phyloP scores from a whole-genome alignment of 1,140 invertebrate genomes.

The Microvelia longipes region DNA sequence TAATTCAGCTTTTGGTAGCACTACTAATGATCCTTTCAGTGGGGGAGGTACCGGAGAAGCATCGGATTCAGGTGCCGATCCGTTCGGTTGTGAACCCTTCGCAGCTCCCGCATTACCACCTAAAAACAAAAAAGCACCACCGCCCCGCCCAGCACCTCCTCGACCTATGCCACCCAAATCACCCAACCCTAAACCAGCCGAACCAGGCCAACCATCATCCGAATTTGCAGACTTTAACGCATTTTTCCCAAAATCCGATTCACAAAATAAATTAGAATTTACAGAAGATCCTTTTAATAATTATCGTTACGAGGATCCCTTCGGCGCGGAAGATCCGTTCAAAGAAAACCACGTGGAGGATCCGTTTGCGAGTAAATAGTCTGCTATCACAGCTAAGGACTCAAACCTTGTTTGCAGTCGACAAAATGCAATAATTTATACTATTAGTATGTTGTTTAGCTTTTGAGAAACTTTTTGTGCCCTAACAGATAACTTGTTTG shows the following conservation, averaged over 20 bases:
- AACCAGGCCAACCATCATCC: not conserved
- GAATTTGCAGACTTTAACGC: slow-evolving; percentile 55
- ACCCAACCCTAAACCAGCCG: slow-evolving; percentile 8
- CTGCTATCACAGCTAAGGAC: no score
- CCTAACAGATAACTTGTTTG: no score
- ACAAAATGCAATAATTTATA: no score
- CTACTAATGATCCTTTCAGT: slow-evolving; percentile 45
- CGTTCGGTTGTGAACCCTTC: slow-evolving; percentile 75
- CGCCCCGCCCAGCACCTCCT: slow-evolving; percentile 59
- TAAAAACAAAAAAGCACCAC: slow-evolving; percentile 77
- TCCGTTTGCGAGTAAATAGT: not conserved
- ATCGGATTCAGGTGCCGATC: slow-evolving; percentile 33
- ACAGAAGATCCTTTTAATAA: slow-evolving; percentile 69
- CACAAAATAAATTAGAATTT: slow-evolving; percentile 39
- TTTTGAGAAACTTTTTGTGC: no score
- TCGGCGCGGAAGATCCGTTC: slow-evolving; percentile 51
- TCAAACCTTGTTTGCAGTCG: no score
- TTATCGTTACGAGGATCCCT: slow-evolving; percentile 65
- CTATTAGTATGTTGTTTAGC: no score
- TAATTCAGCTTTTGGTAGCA: slow-evolving; percentile 16
- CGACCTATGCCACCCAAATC: slow-evolving; percentile 25
- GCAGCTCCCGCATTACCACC: slow-evolving; percentile 69
- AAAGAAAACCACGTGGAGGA: slow-evolving; percentile 1
- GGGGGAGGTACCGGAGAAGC: slow-evolving; percentile 38
- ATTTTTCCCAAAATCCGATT: slow-evolving; percentile 5